Conservation (phyloP, 1,140 invertebrate genomes). For the Gryllus bimaculatus region DNA sequence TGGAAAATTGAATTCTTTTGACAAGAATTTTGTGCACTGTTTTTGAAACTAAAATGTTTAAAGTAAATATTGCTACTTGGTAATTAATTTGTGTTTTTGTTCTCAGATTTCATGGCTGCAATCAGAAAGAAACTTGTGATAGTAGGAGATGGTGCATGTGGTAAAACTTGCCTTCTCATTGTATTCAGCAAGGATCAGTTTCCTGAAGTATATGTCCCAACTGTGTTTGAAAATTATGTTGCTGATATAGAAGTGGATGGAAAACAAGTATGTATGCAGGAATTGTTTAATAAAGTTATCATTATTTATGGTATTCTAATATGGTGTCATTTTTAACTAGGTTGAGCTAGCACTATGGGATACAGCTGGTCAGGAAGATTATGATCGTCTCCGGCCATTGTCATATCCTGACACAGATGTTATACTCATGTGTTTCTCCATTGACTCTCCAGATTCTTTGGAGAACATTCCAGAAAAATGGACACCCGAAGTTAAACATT, state of each 20-base stretch:
- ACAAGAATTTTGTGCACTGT: too few relatives aligned
- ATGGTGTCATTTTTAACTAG: background rate
- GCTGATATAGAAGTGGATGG: conserved; percentile 95
- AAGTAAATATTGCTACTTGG: background rate
- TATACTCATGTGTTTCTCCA: conserved; percentile 96
- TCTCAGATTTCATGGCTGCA: conserved; percentile 65
- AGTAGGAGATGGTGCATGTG: conserved; percentile 97
- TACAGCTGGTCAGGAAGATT: conserved; percentile 98
- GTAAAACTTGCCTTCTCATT: conserved; percentile 95
- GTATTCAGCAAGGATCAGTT: conserved; percentile 99
- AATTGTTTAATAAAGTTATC: background rate
- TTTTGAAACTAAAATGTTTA: too few relatives aligned
- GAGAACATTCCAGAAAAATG: conserved; percentile 98
- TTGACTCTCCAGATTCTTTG: conserved; percentile 92
- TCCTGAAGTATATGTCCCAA: conserved; percentile 96
- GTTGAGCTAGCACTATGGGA: conserved; percentile 95
- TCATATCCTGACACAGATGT: conserved; percentile 98
- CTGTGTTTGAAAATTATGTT: conserved; percentile 98
- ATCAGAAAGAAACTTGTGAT: conserved; percentile 99
- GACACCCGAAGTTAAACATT: conserved; percentile 96
- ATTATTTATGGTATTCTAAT: background rate
- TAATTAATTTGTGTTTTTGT: background rate
- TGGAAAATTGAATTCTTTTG: too few relatives aligned
- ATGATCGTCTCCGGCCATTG: conserved; percentile 89
- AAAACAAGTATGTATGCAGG: conserved; percentile 52